phyloP scores from a whole-genome alignment of 2,888 invertebrate species.

The Urechis unicinctus region DNA sequence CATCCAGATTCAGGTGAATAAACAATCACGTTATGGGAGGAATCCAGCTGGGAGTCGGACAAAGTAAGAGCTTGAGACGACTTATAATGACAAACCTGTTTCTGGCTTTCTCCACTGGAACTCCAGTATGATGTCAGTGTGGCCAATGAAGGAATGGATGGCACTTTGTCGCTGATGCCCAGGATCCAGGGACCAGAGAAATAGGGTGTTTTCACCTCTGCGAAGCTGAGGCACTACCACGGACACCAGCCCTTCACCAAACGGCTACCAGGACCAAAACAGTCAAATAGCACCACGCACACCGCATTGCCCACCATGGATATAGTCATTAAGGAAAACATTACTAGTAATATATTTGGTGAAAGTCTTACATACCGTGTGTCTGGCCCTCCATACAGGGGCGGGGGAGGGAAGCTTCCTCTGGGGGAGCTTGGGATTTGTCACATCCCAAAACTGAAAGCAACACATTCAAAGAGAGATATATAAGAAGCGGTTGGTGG shows the following conservation, averaged over 20 bases:
- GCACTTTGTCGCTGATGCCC: conserved; percentile 54
- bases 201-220: conserved; percentile 76
- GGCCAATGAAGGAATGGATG: conserved; percentile 86
- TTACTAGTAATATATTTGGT: no score
- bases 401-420: conserved; percentile 74
- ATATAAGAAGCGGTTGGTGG: not conserved
- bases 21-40: no score
- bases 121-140: conserved; percentile 87
- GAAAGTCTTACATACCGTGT: conserved; percentile 59
- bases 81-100: conserved; percentile 36
- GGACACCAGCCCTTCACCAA: conserved; percentile 84
- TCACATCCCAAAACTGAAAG: conserved; percentile 73
- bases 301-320: not conserved
- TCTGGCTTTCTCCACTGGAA: conserved; percentile 79
- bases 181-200: conserved; percentile 63
- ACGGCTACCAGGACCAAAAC: conserved; percentile 59
- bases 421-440: conserved; percentile 76
- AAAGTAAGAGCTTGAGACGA: no score
- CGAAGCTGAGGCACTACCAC: conserved; percentile 87
- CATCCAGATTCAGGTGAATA: not conserved
- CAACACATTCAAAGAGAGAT: not conserved
- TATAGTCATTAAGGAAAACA: no score
- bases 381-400: conserved; percentile 80
- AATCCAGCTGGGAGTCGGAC: no score
- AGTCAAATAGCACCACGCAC: not conserved